Percentiles rank a stretch among this genome's conserved stretches.
These are phyloP conservation scores for Cydia amplana DNA, from an alignment of 1,140 invertebrate genomes.

Conservation along the genomic window DNA sequence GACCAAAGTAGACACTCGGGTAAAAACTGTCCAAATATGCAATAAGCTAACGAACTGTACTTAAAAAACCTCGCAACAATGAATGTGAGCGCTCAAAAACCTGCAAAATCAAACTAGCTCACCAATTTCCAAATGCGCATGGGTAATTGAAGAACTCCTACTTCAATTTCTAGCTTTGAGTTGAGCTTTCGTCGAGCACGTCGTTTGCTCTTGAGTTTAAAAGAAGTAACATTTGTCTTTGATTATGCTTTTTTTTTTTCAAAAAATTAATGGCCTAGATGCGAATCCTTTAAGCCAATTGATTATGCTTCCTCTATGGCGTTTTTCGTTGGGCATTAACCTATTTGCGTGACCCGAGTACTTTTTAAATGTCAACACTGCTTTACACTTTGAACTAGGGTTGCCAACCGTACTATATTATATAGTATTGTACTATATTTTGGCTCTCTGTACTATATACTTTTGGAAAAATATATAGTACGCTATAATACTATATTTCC, in stretches of 20 bases:
- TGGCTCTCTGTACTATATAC: no score
- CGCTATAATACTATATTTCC: no score
- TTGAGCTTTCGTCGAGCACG: slow-evolving; percentile 49
- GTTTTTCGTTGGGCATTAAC: slow-evolving; percentile 52
- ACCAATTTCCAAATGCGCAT: neutral
- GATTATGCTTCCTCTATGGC: slow-evolving; percentile 49
- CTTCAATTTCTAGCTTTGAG: slow-evolving; percentile 8
- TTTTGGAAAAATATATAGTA: no score
- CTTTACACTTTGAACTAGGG: neutral
- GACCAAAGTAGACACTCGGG: no score
- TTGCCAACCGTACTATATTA: no score
- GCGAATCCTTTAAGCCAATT: no score
- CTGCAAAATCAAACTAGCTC: neutral
- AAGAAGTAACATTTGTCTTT: slow-evolving; percentile 43
- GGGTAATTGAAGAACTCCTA: slow-evolving; percentile 21
- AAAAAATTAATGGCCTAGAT: no score
- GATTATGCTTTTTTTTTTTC: slow-evolving; percentile 53
- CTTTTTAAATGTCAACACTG: slow-evolving; percentile 10
- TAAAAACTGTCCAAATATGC: no score
- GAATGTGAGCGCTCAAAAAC: no score
- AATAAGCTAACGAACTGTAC: no score
- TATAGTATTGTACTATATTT: no score
- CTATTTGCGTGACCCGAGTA: slow-evolving; percentile 53
- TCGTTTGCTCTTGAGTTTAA: neutral
- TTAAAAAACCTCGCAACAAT: no score